These are phyloP conservation scores for Neosilurus hyrtlii DNA, from an alignment of 2,797 vertebrate species.

Conservation along the genomic window DNA sequence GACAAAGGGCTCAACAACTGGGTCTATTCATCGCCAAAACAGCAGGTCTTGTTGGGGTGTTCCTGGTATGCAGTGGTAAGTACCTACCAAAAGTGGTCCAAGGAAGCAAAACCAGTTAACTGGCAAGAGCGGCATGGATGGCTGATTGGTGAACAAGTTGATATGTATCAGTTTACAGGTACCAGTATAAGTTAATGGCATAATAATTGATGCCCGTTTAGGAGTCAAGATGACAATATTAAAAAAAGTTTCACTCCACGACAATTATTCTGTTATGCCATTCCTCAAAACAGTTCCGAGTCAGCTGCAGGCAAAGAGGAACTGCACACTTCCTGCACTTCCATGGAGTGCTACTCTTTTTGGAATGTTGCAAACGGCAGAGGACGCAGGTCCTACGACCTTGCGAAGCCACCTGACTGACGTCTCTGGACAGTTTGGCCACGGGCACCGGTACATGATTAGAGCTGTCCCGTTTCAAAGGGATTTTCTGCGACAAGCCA, in stretches of 20 bases:
- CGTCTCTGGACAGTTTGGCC: conserved; percentile 2
- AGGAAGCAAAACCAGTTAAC: no score
- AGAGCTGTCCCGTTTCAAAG: background rate
- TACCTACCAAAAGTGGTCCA: no score
- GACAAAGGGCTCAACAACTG: no score
- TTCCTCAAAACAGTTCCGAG: conserved; percentile 11
- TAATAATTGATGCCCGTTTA: background rate
- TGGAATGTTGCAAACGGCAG: background rate
- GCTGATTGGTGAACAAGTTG: no score
- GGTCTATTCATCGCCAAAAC: no score
- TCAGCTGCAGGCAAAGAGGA: conserved; percentile 6
- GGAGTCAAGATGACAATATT: no score
- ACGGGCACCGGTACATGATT: conserved; percentile 37
- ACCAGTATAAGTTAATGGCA: background rate
- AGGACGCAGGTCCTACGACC: conserved; percentile 34
- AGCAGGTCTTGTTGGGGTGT: no score
- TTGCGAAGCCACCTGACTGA: conserved; percentile 16
- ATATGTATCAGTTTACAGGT: background rate
- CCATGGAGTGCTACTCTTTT: background rate
- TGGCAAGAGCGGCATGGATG: no score
- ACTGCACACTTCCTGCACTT: conserved; percentile 4
- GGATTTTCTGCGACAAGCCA: conserved; percentile 4
- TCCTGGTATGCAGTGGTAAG: no score
- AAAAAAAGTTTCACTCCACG: background rate
- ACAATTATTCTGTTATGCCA: background rate